Percentiles rank a stretch among this genome's conserved stretches.
phyloP scores from a whole-genome alignment of 2,797 vertebrate genomes.

The Propithecus deckenii region DNA sequence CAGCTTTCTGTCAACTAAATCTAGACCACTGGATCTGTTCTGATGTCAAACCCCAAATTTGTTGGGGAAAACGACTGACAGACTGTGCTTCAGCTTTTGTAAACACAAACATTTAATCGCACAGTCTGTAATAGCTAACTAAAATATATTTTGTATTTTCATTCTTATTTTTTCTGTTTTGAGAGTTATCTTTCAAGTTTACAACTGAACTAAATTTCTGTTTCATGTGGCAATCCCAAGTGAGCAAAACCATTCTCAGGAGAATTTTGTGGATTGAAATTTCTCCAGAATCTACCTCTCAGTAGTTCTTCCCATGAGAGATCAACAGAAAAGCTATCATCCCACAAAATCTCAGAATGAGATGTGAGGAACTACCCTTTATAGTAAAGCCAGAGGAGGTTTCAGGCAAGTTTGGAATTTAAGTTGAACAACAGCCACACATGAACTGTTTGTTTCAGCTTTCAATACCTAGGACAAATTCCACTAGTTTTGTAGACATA shows the following conservation, averaged over 20 bases:
- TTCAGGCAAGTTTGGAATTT: background rate
- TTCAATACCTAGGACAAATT: background rate
- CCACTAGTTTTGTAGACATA: background rate
- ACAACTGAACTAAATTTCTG: slow-evolving; percentile 25
- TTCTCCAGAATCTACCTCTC: background rate
- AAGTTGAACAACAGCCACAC: background rate
- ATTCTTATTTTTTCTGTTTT: background rate
- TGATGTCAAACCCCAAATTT: background rate
- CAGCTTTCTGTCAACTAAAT: background rate
- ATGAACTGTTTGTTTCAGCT: background rate
- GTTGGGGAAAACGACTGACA: background rate
- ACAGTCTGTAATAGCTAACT: background rate
- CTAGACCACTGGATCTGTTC: background rate
- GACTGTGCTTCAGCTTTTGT: background rate
- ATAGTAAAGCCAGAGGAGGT: no score
- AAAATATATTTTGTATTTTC: background rate
- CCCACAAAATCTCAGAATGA: background rate
- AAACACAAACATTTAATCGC: slow-evolving; percentile 12
- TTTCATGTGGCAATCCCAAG: background rate
- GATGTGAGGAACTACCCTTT: background rate
- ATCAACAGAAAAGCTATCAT: background rate
- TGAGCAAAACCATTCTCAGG: background rate
- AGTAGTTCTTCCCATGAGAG: background rate
- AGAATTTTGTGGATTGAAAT: background rate
- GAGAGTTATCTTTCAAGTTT: slow-evolving; percentile 11